These are phyloP conservation scores for Ochropleura plecta DNA, from an alignment of 2,888 invertebrate genomes.

Conservation along the genomic window DNA sequence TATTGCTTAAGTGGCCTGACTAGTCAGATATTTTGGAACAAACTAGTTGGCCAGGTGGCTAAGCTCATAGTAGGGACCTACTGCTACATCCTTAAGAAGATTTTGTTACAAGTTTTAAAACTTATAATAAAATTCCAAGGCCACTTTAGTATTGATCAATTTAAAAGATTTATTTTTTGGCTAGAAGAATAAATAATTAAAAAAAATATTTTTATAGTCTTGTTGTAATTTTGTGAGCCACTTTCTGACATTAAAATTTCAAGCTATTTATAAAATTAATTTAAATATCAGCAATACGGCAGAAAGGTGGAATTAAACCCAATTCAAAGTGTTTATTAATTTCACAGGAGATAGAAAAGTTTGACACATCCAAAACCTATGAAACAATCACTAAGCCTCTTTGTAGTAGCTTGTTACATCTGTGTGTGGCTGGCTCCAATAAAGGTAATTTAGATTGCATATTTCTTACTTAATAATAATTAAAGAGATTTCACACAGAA, in stretches of 20 bases:
- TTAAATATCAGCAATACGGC: too few species aligned
- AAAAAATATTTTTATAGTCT: too few species aligned
- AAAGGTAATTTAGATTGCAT: constrained; percentile 77
- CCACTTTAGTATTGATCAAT: neutral
- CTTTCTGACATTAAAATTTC: too few species aligned
- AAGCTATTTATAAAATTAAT: too few species aligned
- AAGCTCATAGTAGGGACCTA: neutral
- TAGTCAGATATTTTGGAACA: neutral
- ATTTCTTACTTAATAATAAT: neutral
- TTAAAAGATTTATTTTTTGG: neutral
- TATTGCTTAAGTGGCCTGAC: neutral
- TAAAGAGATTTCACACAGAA: neutral
- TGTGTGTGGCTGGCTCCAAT: constrained; percentile 85
- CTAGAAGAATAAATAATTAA: too few species aligned
- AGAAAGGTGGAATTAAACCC: neutral
- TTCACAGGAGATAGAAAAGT: constrained; percentile 89
- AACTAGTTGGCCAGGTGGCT: neutral
- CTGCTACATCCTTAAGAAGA: neutral
- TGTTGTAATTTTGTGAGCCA: too few species aligned
- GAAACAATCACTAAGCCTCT: constrained; percentile 78
- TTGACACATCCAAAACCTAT: constrained; percentile 85
- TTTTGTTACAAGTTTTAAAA: neutral
- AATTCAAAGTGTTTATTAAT: constrained; percentile 10
- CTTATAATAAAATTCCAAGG: neutral
- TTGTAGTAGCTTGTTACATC: constrained; percentile 81